Conservation (phyloP, 2,113 vertebrate species). For the Trinectes maculatus region DNA sequence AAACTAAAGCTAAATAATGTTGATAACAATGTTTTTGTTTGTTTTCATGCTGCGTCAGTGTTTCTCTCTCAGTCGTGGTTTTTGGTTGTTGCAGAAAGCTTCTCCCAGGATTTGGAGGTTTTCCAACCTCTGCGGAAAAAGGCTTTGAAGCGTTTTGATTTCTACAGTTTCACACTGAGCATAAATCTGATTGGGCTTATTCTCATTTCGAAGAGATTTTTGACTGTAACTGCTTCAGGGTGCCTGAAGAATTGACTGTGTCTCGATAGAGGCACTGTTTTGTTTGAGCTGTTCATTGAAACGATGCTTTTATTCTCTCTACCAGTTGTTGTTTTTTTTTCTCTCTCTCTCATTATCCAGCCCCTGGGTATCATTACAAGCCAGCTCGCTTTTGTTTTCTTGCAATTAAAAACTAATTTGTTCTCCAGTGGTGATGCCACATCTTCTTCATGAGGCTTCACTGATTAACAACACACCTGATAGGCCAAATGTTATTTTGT, state of each 20-base stretch:
- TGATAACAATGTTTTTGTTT: conserved; percentile 55
- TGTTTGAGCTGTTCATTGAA: conserved; percentile 68
- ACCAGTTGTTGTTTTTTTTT: conserved; percentile 44
- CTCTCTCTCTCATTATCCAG: conserved; percentile 53
- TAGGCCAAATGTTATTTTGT: conserved; percentile 4
- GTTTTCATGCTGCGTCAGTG: conserved; percentile 50
- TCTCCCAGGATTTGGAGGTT: conserved; percentile 26
- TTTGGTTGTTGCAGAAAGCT: conserved; percentile 39
- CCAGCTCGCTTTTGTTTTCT: conserved; percentile 56
- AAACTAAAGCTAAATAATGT: conserved; percentile 45
- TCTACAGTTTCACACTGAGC: conserved; percentile 48
- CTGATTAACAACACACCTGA: not conserved
- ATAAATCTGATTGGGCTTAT: conserved; percentile 32
- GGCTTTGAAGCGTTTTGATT: conserved; percentile 50
- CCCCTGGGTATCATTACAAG: conserved; percentile 40
- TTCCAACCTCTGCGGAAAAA: conserved; percentile 18
- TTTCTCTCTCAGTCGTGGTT: conserved; percentile 6
- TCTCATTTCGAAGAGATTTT: conserved; percentile 48
- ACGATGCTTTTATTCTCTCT: conserved; percentile 65
- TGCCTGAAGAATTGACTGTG: conserved; percentile 48
- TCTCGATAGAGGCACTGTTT: conserved; percentile 56
- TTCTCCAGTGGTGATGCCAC: conserved; percentile 36
- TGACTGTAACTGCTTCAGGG: conserved; percentile 30
- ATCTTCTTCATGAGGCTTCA: conserved; percentile 16
- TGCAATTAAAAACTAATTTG: conserved; percentile 69